phyloP scores from a whole-genome alignment of 1,140 invertebrate species.

The Drosophila virilis region DNA sequence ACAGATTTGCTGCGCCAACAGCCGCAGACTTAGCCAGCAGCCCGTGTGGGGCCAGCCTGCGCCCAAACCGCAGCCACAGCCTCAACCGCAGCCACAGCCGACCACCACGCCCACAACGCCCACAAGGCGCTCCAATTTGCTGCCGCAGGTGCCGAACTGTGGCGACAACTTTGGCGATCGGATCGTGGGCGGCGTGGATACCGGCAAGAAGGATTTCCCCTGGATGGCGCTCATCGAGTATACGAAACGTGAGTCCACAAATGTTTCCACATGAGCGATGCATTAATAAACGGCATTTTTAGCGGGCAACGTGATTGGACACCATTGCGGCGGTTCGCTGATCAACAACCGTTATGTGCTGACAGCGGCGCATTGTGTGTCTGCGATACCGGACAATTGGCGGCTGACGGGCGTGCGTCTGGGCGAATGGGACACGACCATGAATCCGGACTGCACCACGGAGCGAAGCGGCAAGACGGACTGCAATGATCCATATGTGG shows the following conservation, averaged over 20 bases:
- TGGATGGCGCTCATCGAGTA: conserved; percentile 88
- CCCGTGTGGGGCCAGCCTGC: conserved; percentile 38
- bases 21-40: conserved; percentile 16
- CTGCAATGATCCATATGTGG: conserved; percentile 85
- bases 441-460: conserved; percentile 86
- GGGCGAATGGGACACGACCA: conserved; percentile 87
- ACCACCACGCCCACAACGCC: neutral
- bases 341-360: conserved; percentile 88
- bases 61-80: neutral
- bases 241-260: conserved; percentile 64
- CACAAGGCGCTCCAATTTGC: conserved; percentile 18
- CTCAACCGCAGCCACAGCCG: conserved; percentile 6
- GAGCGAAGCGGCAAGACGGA: conserved; percentile 65
- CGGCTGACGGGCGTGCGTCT: conserved; percentile 85
- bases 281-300: neutral
- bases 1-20: conserved; percentile 68
- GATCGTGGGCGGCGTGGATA: conserved; percentile 87
- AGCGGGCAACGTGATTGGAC: conserved; percentile 68
- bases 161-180: conserved; percentile 84
- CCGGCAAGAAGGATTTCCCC: conserved; percentile 88
- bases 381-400: conserved; percentile 83
- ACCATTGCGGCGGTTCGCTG: conserved; percentile 89
- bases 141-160: conserved; percentile 62
- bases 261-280: too few relatives aligned
- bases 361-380: conserved; percentile 91